Percentiles rank a stretch among this genome's conserved stretches.
These are phyloP conservation scores for Penaeus chinensis DNA, from an alignment of 1,140 invertebrate genomes.

Conservation along the genomic window DNA sequence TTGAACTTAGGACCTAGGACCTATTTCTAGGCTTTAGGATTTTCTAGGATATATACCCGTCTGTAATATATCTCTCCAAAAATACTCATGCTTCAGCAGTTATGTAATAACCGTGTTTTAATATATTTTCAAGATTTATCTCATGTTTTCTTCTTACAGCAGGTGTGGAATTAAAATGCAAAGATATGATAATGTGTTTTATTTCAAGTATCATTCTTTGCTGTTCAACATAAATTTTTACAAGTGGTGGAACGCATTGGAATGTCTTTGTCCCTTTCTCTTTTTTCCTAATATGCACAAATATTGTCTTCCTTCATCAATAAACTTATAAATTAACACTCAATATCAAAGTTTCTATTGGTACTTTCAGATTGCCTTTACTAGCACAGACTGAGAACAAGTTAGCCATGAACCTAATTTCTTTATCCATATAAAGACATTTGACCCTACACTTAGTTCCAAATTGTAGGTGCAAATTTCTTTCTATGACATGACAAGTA, in stretches of 20 bases:
- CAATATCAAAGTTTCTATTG: conserved; percentile 26
- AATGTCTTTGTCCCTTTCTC: conserved; percentile 24
- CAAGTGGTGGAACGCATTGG: conserved; percentile 31
- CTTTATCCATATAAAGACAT: background rate
- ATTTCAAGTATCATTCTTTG: conserved; percentile 45
- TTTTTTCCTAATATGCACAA: conserved; percentile 21
- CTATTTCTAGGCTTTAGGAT: too few relatives aligned
- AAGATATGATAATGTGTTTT: conserved; percentile 7
- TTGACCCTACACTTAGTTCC: background rate
- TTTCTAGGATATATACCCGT: too few relatives aligned
- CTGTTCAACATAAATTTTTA: conserved; percentile 32
- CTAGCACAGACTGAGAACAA: conserved; percentile 27
- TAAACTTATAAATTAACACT: conserved; percentile 17
- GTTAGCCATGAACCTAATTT: conserved; percentile 32
- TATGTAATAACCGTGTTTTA: too few relatives aligned
- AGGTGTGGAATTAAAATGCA: conserved; percentile 2
- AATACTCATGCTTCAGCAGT: too few relatives aligned
- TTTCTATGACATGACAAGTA: conserved; percentile 29
- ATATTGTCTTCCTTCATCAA: conserved; percentile 25
- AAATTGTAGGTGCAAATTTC: conserved; percentile 29
- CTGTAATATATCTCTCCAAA: too few relatives aligned
- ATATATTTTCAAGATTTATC: too few relatives aligned
- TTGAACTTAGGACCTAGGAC: too few relatives aligned
- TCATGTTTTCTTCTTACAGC: background rate
- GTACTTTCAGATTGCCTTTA: conserved; percentile 7